phyloP scores from a whole-genome alignment of 2,113 vertebrate genomes.

The Eonycteris spelaea region DNA sequence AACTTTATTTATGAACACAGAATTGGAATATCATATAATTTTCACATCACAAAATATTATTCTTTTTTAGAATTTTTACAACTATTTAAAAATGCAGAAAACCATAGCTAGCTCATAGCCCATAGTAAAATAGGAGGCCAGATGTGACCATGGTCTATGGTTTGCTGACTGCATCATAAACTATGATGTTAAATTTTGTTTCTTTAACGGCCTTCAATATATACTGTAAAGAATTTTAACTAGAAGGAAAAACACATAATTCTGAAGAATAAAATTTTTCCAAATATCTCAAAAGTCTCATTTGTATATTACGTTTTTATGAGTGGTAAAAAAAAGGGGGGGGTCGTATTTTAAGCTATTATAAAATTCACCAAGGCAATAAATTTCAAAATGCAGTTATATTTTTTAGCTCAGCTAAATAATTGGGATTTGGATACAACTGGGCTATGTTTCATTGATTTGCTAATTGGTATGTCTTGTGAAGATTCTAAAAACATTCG shows the following conservation, averaged over 20 bases:
- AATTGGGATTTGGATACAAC: not conserved
- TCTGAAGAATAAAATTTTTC: not conserved
- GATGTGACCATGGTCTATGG: not conserved
- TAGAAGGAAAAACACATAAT: not conserved
- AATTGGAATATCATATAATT: not conserved
- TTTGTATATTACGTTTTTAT: not conserved
- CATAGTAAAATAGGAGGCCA: not conserved
- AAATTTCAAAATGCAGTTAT: not conserved
- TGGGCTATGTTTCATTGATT: not conserved
- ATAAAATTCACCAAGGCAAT: not conserved
- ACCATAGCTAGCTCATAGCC: not conserved
- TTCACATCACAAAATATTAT: not conserved
- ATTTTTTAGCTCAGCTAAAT: constrained; percentile 1
- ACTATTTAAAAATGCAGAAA: not conserved
- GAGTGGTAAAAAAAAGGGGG: not conserved
- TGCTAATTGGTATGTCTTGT: not conserved
- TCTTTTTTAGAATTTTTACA: not conserved
- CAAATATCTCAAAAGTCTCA: not conserved
- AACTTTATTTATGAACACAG: not conserved
- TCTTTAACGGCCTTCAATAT: not conserved
- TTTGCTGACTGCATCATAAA: not conserved
- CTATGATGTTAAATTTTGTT: not conserved
- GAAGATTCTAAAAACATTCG: not conserved
- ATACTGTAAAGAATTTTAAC: not conserved
- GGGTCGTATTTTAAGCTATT: not conserved